Percentiles rank a stretch among this genome's conserved stretches.
phyloP scores from a whole-genome alignment of 2,113 vertebrate genomes.

The Neodon shergylaensis region DNA sequence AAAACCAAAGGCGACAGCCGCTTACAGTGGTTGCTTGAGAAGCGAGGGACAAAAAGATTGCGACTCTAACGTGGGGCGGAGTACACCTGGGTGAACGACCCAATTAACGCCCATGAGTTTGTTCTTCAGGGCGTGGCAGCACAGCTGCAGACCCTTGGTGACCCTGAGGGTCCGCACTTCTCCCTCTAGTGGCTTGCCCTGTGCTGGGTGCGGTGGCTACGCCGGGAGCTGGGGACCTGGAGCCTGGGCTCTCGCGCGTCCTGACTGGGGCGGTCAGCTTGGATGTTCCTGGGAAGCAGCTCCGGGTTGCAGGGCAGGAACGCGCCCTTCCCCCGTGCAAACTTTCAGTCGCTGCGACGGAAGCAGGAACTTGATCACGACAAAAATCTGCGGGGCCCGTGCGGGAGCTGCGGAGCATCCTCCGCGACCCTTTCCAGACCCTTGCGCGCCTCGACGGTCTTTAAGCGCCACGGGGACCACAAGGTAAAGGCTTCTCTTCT shows the following conservation, averaged over 20 bases:
- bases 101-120: background rate
- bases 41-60: too few species aligned
- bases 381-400: background rate
- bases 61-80: background rate
- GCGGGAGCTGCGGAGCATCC: background rate
- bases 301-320: conserved; percentile 69
- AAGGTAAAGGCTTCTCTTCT: conserved; percentile 42
- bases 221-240: background rate
- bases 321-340: conserved; percentile 44
- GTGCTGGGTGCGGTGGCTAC: too few species aligned
- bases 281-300: conserved; percentile 48
- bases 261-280: fast-evolving
- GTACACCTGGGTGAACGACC: background rate
- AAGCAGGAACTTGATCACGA: conserved; percentile 74
- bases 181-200: background rate
- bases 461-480: background rate
- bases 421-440: background rate
- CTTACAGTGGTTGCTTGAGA: background rate
- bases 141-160: background rate
- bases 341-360: conserved; percentile 62
- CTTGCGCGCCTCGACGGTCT: background rate
- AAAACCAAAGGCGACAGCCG: background rate
- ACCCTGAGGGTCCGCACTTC: background rate
- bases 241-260: background rate
- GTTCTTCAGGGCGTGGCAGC: background rate